phyloP scores from a whole-genome alignment of 2,113 vertebrate species.

The Cercopithecus mona region DNA sequence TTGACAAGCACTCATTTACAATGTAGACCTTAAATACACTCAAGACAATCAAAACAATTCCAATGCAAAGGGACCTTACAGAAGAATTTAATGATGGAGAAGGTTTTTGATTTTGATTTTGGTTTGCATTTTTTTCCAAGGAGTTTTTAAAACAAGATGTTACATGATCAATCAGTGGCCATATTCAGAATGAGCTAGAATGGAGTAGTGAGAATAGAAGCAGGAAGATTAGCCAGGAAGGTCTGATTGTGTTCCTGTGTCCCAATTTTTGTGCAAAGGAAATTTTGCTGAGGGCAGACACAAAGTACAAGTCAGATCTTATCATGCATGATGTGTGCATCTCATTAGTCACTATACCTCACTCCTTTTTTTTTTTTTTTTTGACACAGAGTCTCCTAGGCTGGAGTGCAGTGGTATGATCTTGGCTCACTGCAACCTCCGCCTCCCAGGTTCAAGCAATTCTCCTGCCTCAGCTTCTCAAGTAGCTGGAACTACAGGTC shows the following conservation, averaged over 20 bases:
- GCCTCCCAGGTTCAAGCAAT: too few relatives aligned
- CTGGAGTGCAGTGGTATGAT: too few relatives aligned
- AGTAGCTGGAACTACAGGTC: too few relatives aligned
- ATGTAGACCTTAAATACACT: not conserved
- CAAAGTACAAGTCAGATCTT: not conserved
- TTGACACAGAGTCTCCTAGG: too few relatives aligned
- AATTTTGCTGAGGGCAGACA: not conserved
- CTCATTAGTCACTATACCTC: not conserved
- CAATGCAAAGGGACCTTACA: not conserved
- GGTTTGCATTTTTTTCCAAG: not conserved
- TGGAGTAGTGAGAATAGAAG: not conserved
- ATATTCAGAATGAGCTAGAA: not conserved
- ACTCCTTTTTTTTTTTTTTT: not conserved
- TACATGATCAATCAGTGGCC: not conserved
- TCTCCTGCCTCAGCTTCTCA: too few relatives aligned
- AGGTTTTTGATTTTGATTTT: not conserved
- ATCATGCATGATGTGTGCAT: not conserved
- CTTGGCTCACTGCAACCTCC: too few relatives aligned
- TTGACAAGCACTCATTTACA: not conserved
- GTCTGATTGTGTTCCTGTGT: not conserved
- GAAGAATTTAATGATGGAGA: constrained; percentile 47
- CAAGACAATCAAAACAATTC: not conserved
- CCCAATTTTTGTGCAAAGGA: not conserved
- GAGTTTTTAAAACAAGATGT: not conserved
- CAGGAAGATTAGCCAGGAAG: not conserved